Conservation (phyloP, 64 coral and sea anemone species). For the Catalaphyllia jardinei region DNA sequence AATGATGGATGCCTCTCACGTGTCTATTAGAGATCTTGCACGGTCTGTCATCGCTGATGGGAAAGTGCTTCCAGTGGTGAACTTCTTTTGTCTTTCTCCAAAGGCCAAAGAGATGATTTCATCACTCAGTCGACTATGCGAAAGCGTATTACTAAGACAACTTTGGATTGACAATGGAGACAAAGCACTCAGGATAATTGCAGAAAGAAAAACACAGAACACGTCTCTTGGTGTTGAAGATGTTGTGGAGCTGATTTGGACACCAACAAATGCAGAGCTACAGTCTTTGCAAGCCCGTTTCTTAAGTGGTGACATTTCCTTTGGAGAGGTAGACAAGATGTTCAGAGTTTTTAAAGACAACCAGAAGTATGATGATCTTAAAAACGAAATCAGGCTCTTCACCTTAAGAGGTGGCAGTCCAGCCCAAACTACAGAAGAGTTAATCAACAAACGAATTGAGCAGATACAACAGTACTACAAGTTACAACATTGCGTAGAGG, state of each 20-base stretch:
- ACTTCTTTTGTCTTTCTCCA: slow-evolving; percentile 27
- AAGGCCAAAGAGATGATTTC: slow-evolving; percentile 29
- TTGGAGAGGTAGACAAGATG: slow-evolving; percentile 47
- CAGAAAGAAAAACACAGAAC: slow-evolving; percentile 2
- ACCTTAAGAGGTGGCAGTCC: not conserved
- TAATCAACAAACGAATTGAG: not conserved
- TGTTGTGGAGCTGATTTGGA: slow-evolving; percentile 35
- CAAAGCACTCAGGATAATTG: not conserved
- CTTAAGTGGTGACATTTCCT: slow-evolving; percentile 21
- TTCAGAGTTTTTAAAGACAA: slow-evolving; percentile 35
- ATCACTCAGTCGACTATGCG: not conserved
- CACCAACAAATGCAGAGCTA: slow-evolving; percentile 9
- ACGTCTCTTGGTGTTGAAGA: slow-evolving; percentile 12
- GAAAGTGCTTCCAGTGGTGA: not conserved
- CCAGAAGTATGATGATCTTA: not conserved
- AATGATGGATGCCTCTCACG: not conserved
- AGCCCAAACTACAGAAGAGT: not conserved
- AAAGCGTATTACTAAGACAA: slow-evolving; percentile 29
- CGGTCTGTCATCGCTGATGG: not conserved
- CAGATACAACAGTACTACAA: slow-evolving; percentile 35
- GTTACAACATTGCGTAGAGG: not conserved
- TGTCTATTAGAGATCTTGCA: not conserved
- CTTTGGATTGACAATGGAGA: slow-evolving; percentile 39
- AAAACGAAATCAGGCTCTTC: slow-evolving; percentile 30
- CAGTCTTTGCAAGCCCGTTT: not conserved